A percentile compares a stretch with the other conserved stretches of the same genome.
These are phyloP conservation scores for Trachemys scripta DNA, from an alignment of 2,113 vertebrate species.

Conservation along the genomic window DNA sequence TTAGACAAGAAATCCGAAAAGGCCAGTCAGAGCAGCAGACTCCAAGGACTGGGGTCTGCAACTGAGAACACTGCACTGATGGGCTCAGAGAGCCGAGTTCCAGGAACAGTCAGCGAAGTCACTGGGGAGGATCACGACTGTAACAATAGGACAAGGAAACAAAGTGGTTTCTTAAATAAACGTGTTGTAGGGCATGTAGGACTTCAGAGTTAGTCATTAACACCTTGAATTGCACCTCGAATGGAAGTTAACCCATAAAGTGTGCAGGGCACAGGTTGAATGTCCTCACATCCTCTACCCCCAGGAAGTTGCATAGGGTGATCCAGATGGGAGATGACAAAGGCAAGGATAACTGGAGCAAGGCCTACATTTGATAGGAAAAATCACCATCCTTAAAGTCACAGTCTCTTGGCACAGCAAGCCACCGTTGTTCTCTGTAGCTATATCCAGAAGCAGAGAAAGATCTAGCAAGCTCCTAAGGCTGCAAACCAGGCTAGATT, in stretches of 20 bases:
- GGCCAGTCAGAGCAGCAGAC: not conserved
- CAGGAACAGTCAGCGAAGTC: not conserved
- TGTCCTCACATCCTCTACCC: not conserved
- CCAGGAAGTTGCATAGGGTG: rapidly evolving
- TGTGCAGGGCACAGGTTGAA: not conserved
- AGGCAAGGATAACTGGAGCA: not conserved
- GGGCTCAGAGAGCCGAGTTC: not conserved
- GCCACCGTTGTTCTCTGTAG: not conserved
- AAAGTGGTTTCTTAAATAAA: rapidly evolving
- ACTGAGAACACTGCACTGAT: not conserved
- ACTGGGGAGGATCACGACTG: rapidly evolving
- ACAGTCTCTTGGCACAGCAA: rapidly evolving
- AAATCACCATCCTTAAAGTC: rapidly evolving
- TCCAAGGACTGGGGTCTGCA: not conserved
- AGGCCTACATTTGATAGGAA: rapidly evolving
- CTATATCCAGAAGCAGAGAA: rapidly evolving
- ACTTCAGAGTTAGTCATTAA: rapidly evolving
- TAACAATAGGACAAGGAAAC: rapidly evolving
- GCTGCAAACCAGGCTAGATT: not conserved
- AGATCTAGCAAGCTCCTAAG: not conserved
- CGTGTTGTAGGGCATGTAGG: rapidly evolving
- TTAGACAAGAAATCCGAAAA: rapidly evolving
- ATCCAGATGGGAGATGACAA: not conserved
- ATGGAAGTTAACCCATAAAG: not conserved
- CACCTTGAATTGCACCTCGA: rapidly evolving